Conservation (phyloP, 2,113 vertebrate genomes). For the Chaetura pelagica region DNA sequence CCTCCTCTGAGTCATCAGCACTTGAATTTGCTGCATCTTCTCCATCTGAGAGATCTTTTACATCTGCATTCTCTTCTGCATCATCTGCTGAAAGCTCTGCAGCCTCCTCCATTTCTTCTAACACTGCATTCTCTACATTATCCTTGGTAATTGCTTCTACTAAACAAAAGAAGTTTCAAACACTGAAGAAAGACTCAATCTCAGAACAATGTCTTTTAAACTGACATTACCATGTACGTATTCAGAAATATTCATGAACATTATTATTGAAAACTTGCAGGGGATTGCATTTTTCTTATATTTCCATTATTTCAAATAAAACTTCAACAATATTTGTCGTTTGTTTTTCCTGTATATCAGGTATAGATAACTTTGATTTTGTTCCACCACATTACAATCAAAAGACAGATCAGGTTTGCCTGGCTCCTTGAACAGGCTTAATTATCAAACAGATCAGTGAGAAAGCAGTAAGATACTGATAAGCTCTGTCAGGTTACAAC, state of each 20-base stretch:
- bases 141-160: slow-evolving; percentile 68
- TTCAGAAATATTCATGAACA: neutral
- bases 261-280: neutral
- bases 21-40: slow-evolving; percentile 52
- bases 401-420: neutral
- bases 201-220: neutral
- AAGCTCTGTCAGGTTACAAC: neutral
- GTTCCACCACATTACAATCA: neutral
- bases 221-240: neutral
- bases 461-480: too few species aligned
- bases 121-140: slow-evolving; percentile 43
- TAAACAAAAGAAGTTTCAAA: slow-evolving; percentile 26
- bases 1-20: slow-evolving; percentile 65
- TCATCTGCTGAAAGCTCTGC: slow-evolving; percentile 40
- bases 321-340: neutral
- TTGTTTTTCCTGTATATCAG: neutral
- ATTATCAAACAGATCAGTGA: neutral
- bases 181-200: neutral
- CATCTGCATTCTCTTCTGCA: slow-evolving; percentile 36
- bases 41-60: slow-evolving; percentile 67
- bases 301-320: neutral
- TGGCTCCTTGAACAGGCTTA: neutral
- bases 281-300: neutral
- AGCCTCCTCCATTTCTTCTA: slow-evolving; percentile 46
- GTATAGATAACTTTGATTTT: neutral